These are phyloP conservation scores for Saccostrea echinata DNA, from an alignment of 1,140 invertebrate species.

Conservation along the genomic window DNA sequence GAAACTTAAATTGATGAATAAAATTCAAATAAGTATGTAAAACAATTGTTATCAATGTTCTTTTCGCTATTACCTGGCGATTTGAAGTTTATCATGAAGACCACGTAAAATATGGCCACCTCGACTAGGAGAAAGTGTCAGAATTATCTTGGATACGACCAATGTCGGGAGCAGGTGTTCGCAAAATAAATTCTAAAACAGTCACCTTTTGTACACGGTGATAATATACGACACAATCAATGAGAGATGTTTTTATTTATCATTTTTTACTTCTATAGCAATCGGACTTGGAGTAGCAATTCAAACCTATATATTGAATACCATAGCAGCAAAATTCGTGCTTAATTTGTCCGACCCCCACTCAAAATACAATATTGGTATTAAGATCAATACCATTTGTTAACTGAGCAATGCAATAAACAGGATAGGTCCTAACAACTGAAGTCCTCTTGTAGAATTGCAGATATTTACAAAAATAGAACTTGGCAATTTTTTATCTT, in stretches of 20 bases:
- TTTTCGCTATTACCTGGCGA: conserved; percentile 34
- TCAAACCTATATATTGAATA: conserved; percentile 35
- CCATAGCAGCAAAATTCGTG: conserved; percentile 27
- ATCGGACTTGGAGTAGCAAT: conserved; percentile 31
- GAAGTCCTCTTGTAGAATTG: neutral
- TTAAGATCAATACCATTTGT: conserved; percentile 37
- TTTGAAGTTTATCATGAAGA: conserved; percentile 37
- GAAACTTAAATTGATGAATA: conserved; percentile 39
- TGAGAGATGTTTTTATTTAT: conserved; percentile 33
- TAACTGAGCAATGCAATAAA: conserved; percentile 27
- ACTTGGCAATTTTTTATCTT: conserved; percentile 7
- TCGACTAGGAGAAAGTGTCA: conserved; percentile 17
- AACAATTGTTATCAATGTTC: conserved; percentile 39
- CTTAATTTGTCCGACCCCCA: conserved; percentile 17
- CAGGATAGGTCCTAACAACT: neutral
- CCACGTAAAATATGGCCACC: conserved; percentile 17
- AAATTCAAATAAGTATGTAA: conserved; percentile 40
- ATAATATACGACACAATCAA: conserved; percentile 35
- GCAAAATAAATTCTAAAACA: conserved; percentile 34
- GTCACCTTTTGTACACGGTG: conserved; percentile 30
- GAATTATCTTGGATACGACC: conserved; percentile 9
- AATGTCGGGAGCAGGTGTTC: conserved; percentile 28
- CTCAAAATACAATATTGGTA: conserved; percentile 31
- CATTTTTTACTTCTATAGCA: conserved; percentile 39
- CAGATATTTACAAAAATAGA: conserved; percentile 15